Conservation (phyloP, 2,113 vertebrate species). For the Conger conger region DNA sequence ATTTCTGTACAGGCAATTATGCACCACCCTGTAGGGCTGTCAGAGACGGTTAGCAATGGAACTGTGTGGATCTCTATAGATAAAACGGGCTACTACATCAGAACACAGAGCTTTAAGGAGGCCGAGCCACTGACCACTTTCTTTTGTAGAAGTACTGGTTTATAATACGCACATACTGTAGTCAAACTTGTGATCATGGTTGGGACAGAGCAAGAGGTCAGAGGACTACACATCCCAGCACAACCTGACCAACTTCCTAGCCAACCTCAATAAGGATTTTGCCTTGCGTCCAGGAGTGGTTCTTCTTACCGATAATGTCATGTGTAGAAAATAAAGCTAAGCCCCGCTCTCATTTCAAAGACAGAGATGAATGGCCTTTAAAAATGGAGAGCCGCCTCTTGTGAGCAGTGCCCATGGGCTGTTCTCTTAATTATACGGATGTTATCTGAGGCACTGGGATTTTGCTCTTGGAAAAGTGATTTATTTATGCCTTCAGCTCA, state of each 20-base stretch:
- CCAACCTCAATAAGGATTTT: neutral
- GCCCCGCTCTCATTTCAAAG: neutral
- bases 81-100: too few relatives aligned
- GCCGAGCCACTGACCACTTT: neutral
- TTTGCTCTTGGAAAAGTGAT: neutral
- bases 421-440: neutral
- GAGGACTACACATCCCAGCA: neutral
- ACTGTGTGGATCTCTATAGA: neutral
- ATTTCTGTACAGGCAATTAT: neutral
- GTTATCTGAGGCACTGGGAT: neutral
- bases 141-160: neutral
- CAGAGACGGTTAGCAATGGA: neutral
- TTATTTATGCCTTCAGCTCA: neutral
- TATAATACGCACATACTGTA: neutral
- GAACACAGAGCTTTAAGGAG: neutral
- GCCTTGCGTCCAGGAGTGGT: neutral
- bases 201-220: neutral
- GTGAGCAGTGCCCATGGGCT: neutral
- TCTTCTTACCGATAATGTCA: neutral
- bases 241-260: neutral
- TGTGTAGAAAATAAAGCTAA: neutral
- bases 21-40: too few relatives aligned
- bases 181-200: neutral
- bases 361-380: constrained; percentile 5
- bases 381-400: neutral